Evolutionary conservation across 1,140 invertebrate genomes (phyloP), one percentile per base, ranked within the genome.

Genomic region (Heliconius congener): DNA sequence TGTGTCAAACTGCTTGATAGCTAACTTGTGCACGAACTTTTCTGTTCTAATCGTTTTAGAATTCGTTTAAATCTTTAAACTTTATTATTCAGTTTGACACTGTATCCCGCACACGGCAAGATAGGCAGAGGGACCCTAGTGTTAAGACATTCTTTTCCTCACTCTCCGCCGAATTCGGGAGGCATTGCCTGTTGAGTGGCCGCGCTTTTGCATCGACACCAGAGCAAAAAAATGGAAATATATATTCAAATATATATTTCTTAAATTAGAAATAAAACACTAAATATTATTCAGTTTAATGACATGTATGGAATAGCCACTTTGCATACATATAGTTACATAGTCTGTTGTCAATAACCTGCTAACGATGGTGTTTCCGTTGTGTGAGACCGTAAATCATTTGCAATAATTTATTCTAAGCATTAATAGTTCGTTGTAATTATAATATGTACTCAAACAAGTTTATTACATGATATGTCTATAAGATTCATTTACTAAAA

Each of bases 1-100:
- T 84, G 83, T 85, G 83, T 89, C 88, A 88, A 81, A 82, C 77
- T 79, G 73, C 83, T 73, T 72, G 83, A 83, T 81, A 82, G 78
- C 81, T 76, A 81, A 70, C 77, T 79, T 52, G 75, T 75, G 82
- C 84, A 83, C 83, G 82, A 87, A 78, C 79, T 83, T 81, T 81
- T 73, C 85, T 83, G 80, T 88, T 85, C 76, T 84, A 46, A 82
- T 76, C 73, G 80, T 80, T 80, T 79, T 78, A 16, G 42, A 27
- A 80, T 82, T 78, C 5, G 73, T 82, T 37, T 37, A 37, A 37
- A 37, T 80, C 2, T 60, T 37, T 37, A 13, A 9, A 0, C 57
- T 60, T 23, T 23, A 1, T 23, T 23, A 11, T 11, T 23, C 57
- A 16, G 42, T 11, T 46, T 46, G 3, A 46, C 13, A 11, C 16